phyloP scores from a whole-genome alignment of 1,140 invertebrate genomes.

The Drosophila mojavensis region DNA sequence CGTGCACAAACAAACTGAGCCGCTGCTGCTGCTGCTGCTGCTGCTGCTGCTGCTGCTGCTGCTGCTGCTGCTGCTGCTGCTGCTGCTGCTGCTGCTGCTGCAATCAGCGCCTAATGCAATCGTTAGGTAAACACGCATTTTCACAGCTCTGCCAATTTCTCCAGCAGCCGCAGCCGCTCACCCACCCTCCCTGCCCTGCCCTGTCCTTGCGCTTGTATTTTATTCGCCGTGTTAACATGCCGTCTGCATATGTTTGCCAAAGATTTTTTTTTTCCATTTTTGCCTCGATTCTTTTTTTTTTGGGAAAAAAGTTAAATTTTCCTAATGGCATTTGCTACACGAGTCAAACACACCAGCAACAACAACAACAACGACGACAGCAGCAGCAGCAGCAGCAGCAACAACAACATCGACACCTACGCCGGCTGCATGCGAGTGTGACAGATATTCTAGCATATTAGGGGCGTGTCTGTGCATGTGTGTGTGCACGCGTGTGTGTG shows the following conservation, averaged over 20 bases:
- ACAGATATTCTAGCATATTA: slow-evolving; percentile 61
- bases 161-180: slow-evolving; percentile 1
- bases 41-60: too few relatives aligned
- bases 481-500: slow-evolving; percentile 19
- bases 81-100: slow-evolving; percentile 31
- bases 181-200: not conserved
- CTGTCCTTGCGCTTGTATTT: slow-evolving; percentile 54
- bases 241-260: slow-evolving; percentile 74
- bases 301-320: slow-evolving; percentile 53
- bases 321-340: slow-evolving; percentile 66
- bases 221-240: slow-evolving; percentile 78
- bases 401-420: slow-evolving; percentile 32
- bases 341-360: slow-evolving; percentile 27
- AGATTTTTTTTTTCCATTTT: slow-evolving; percentile 34
- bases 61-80: slow-evolving; percentile 31
- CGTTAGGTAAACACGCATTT: slow-evolving; percentile 73
- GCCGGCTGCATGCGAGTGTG: slow-evolving; percentile 46
- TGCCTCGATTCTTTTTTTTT: slow-evolving; percentile 11
- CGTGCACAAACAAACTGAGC: not conserved
- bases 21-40: slow-evolving; percentile 30
- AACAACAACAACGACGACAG: slow-evolving; percentile 27
- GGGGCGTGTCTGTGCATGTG: slow-evolving; percentile 9
- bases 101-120: slow-evolving; percentile 79
- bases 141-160: slow-evolving; percentile 35
- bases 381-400: slow-evolving; percentile 30